phyloP scores from a whole-genome alignment of 2,113 vertebrate genomes.

The Oxygymnocypris stewartii region DNA sequence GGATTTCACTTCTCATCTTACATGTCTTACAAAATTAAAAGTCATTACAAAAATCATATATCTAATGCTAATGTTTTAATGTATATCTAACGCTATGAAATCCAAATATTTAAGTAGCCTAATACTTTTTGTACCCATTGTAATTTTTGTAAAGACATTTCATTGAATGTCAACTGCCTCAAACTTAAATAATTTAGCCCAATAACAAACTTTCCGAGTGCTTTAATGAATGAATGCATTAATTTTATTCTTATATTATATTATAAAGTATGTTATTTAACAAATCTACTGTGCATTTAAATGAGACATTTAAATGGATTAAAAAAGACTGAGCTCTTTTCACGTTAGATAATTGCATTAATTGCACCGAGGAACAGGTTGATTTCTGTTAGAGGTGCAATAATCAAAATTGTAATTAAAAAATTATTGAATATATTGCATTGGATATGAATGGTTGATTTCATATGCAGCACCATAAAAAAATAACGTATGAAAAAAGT shows the following conservation, averaged over 20 bases:
- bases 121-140: neutral
- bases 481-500: neutral
- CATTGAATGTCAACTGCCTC: neutral
- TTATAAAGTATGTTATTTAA: neutral
- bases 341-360: neutral
- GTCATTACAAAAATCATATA: too few relatives aligned
- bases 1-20: neutral
- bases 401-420: constrained; percentile 3
- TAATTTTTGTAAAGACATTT: neutral
- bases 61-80: too few relatives aligned
- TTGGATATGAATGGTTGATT: constrained; percentile 28
- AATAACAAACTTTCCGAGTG: neutral
- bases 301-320: constrained; percentile 12
- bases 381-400: neutral
- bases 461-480: neutral
- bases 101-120: neutral
- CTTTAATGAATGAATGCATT: neutral
- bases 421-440: neutral
- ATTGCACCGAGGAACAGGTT: neutral
- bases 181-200: neutral
- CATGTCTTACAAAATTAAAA: too few relatives aligned
- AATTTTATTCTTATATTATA: neutral
- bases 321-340: constrained; percentile 10
- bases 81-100: neutral
- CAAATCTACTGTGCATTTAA: constrained; percentile 1